phyloP scores from a whole-genome alignment of 2,888 invertebrate species.

The Drosophila setosimentum region DNA sequence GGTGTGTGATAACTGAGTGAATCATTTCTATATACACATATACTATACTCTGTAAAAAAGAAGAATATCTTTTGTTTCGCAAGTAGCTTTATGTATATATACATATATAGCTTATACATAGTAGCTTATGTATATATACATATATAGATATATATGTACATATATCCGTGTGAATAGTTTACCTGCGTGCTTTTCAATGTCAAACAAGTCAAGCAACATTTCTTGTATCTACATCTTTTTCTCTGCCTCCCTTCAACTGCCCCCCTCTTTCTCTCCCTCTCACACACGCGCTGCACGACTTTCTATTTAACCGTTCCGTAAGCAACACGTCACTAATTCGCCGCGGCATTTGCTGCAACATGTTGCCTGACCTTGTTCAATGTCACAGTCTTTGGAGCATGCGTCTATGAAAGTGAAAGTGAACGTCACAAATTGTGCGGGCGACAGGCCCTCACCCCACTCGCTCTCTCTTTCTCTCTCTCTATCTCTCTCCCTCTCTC shows the following conservation, averaged over 20 bases:
- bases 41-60: background rate
- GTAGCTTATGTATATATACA: background rate
- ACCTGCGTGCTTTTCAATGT: conserved; percentile 67
- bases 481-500: background rate
- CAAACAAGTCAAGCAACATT: conserved; percentile 69
- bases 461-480: background rate
- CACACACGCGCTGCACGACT: conserved; percentile 33
- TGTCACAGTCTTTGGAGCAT: conserved; percentile 61
- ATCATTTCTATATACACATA: conserved; percentile 15
- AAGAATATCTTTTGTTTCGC: background rate
- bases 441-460: no score
- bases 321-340: conserved; percentile 58
- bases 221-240: conserved; percentile 49
- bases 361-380: conserved; percentile 77
- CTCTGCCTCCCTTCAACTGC: conserved; percentile 15
- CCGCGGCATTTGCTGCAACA: conserved; percentile 52
- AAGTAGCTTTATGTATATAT: background rate
- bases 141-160: conserved; percentile 3
- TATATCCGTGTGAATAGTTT: conserved; percentile 6
- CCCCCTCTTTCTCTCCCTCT: conserved; percentile 1
- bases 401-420: conserved; percentile 61
- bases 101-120: no score
- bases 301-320: conserved; percentile 53
- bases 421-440: conserved; percentile 65
- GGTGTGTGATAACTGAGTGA: conserved; percentile 56